A percentile compares a stretch with the other conserved stretches of the same genome.
Evolutionary conservation across 1,140 invertebrate species (phyloP).

Genomic region (Hydropsyche tenuis): DNA sequence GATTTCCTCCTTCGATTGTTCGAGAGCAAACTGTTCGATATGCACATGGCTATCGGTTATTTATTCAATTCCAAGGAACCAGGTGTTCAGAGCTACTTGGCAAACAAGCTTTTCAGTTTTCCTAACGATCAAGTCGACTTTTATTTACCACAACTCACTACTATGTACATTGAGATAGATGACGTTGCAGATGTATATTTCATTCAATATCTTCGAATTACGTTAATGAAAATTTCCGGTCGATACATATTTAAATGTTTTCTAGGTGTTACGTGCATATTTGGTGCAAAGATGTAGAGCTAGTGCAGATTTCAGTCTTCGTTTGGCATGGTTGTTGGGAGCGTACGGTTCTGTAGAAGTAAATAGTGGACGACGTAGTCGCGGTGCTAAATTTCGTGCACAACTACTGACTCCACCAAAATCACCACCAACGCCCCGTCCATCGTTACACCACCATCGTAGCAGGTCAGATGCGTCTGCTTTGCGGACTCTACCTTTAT

Average conservation of each 20-base stretch:
- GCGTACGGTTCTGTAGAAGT: slow-evolving; percentile 85
- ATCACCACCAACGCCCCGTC: slow-evolving; percentile 49
- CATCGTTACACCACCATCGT: slow-evolving; percentile 55
- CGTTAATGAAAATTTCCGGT: not conserved
- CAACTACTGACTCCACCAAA: slow-evolving; percentile 55
- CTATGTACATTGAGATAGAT: slow-evolving; percentile 98
- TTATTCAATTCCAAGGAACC: slow-evolving; percentile 98
- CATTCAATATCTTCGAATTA: not conserved
- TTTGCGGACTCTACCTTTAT: slow-evolving; percentile 55
- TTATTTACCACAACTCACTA: slow-evolving; percentile 96
- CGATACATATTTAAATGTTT: slow-evolving; percentile 13
- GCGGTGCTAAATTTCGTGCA: slow-evolving; percentile 49
- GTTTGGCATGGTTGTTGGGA: slow-evolving; percentile 94
- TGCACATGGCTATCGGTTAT: slow-evolving; percentile 97
- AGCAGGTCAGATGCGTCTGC: slow-evolving; percentile 90
- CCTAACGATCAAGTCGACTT: slow-evolving; percentile 92
- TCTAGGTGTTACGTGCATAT: slow-evolving; percentile 85
- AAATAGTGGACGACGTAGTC: slow-evolving; percentile 66
- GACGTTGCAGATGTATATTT: slow-evolving; percentile 82
- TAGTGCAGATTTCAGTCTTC: slow-evolving; percentile 93
- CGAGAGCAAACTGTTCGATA: slow-evolving; percentile 96
- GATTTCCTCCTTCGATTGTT: slow-evolving; percentile 84
- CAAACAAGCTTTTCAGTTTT: slow-evolving; percentile 97
- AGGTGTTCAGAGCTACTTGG: slow-evolving; percentile 94
- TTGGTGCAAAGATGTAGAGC: slow-evolving; percentile 92